These are phyloP conservation scores for Athrips mouffetella DNA, from an alignment of 2,888 invertebrate species.

Conservation along the genomic window DNA sequence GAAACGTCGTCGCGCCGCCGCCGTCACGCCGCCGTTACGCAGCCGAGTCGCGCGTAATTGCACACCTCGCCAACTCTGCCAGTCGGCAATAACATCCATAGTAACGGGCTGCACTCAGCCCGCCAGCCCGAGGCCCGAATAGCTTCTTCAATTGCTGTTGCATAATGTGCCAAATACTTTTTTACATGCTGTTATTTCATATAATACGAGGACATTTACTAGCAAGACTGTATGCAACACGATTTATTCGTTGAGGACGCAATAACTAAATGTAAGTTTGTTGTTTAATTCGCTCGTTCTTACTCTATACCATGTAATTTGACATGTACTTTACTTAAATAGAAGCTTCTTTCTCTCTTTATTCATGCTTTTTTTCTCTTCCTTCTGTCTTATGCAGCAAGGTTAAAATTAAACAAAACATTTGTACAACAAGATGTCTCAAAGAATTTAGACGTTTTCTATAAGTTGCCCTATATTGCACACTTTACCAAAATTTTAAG, in stretches of 20 bases:
- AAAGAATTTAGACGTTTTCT: too few relatives aligned
- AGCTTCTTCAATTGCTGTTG: slow-evolving; percentile 14
- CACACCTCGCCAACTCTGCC: slow-evolving; percentile 20
- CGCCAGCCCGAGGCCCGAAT: neutral
- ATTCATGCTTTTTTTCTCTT: too few relatives aligned
- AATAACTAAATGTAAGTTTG: neutral
- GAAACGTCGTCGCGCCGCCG: slow-evolving; percentile 39
- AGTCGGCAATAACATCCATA: neutral
- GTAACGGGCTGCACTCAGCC: neutral
- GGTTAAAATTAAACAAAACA: too few relatives aligned
- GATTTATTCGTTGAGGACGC: neutral
- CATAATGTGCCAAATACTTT: slow-evolving; percentile 23
- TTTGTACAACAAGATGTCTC: too few relatives aligned
- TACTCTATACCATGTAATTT: too few relatives aligned
- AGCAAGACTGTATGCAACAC: neutral
- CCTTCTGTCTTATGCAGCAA: too few relatives aligned
- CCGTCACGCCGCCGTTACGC: slow-evolving; percentile 18
- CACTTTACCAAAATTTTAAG: too few relatives aligned
- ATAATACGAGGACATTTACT: slow-evolving; percentile 2
- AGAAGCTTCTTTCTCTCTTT: too few relatives aligned
- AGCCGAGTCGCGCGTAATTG: slow-evolving; percentile 5
- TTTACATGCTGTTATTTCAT: slow-evolving; percentile 14
- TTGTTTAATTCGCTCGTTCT: too few relatives aligned
- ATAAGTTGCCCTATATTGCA: too few relatives aligned
- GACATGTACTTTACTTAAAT: too few relatives aligned